These are phyloP conservation scores for Carposina sasakii DNA, from an alignment of 1,140 invertebrate genomes.

Conservation along the genomic window DNA sequence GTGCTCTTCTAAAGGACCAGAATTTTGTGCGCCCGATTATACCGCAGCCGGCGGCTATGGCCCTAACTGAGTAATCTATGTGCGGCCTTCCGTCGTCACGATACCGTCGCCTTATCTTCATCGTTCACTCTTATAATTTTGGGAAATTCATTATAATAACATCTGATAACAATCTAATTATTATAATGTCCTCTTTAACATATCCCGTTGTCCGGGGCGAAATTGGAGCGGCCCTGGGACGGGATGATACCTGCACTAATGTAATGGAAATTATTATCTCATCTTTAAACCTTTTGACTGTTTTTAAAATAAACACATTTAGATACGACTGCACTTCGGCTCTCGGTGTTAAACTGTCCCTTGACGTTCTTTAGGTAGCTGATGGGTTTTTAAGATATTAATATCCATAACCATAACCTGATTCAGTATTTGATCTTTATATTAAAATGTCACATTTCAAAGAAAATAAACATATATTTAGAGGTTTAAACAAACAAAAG, in stretches of 20 bases:
- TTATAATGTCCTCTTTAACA: conserved; percentile 69
- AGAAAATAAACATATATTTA: no score
- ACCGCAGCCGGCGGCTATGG: conserved; percentile 45
- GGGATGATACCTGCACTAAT: conserved; percentile 52
- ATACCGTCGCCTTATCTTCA: conserved; percentile 47
- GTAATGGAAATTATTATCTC: conserved; percentile 55
- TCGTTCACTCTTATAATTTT: conserved; percentile 61
- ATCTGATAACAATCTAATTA: conserved; percentile 69
- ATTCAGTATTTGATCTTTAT: no score
- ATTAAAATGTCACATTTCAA: conserved; percentile 25
- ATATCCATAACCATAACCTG: no score
- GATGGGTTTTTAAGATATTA: no score
- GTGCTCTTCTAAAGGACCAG: conserved; percentile 57
- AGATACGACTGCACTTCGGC: no score
- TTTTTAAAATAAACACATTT: conserved; percentile 65
- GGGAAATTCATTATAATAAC: conserved; percentile 68
- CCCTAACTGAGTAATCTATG: conserved; percentile 54
- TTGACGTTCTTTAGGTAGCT: no score
- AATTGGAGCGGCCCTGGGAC: conserved; percentile 45
- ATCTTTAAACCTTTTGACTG: conserved; percentile 49
- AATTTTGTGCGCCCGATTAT: conserved; percentile 54
- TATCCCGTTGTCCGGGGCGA: conserved; percentile 49
- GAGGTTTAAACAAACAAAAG: no score
- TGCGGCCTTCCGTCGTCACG: conserved; percentile 51
- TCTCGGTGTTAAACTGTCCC: no score